A percentile compares a stretch with the other conserved stretches of the same genome.
These are phyloP conservation scores for Mionectes macconnelli DNA, from an alignment of 2,113 vertebrate species.

Conservation along the genomic window DNA sequence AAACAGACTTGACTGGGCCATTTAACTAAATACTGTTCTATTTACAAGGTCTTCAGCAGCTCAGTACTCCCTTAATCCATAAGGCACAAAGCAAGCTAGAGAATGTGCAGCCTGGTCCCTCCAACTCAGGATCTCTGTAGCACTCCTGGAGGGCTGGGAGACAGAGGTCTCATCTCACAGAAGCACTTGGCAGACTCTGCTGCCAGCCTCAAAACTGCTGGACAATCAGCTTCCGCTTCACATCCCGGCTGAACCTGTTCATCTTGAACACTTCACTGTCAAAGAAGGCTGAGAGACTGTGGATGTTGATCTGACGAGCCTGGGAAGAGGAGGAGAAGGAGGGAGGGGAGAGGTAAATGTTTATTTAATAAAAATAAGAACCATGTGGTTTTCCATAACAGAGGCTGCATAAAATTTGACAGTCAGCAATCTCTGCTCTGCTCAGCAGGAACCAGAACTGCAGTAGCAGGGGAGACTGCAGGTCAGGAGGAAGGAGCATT, in stretches of 20 bases:
- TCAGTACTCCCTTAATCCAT: constrained; percentile 2
- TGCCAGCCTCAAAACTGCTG: constrained; percentile 85
- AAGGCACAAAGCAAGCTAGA: background rate
- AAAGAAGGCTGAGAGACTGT: constrained; percentile 91
- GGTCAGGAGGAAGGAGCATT: constrained; percentile 29
- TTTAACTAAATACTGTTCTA: constrained; percentile 37
- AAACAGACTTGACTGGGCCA: constrained; percentile 21
- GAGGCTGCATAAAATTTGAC: background rate
- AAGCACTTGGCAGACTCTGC: background rate
- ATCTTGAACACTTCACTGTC: constrained; percentile 89
- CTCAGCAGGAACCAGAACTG: constrained; percentile 23
- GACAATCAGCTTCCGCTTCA: constrained; percentile 88
- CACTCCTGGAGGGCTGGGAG: background rate
- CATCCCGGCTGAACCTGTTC: constrained; percentile 89
- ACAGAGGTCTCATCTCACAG: background rate
- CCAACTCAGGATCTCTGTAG: background rate
- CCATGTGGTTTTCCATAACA: background rate
- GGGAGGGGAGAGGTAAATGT: background rate
- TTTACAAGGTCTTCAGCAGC: constrained; percentile 48
- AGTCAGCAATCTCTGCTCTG: constrained; percentile 12
- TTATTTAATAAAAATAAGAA: background rate
- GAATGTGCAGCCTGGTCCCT: background rate
- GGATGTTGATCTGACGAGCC: constrained; percentile 97
- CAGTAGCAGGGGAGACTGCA: constrained; percentile 18
- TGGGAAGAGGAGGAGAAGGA: constrained; percentile 21